Percentiles rank a stretch among this genome's conserved stretches.
Conservation (phyloP, 2,113 vertebrate genomes). For the Platanista minor region DNA sequence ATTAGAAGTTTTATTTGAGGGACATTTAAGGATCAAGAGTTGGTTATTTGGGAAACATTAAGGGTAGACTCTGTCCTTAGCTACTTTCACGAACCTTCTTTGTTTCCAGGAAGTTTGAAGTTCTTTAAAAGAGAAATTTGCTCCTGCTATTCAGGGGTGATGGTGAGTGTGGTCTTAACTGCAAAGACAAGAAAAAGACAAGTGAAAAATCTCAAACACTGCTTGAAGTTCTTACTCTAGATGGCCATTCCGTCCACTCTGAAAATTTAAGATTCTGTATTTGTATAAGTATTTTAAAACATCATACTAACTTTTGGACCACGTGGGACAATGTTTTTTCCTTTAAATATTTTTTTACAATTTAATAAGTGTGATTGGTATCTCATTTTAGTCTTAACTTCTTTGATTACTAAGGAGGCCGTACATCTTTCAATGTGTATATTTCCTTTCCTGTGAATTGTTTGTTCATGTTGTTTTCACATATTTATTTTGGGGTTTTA, state of each 20-base stretch:
- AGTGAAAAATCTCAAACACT: not conserved
- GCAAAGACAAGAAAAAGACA: not conserved
- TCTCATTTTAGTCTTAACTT: not conserved
- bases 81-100: not conserved
- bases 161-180: not conserved
- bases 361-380: not conserved
- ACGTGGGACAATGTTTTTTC: not conserved
- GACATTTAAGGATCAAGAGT: slow-evolving; percentile 50
- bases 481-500: not conserved
- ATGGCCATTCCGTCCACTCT: not conserved
- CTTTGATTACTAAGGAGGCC: not conserved
- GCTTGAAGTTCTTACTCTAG: not conserved
- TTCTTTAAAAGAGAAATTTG: slow-evolving; percentile 44
- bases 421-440: not conserved
- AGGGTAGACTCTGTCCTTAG: slow-evolving; percentile 17
- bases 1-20: slow-evolving; percentile 52
- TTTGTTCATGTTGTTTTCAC: not conserved
- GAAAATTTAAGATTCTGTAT: not conserved
- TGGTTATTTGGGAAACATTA: slow-evolving; percentile 44
- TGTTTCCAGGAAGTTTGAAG: slow-evolving; percentile 24
- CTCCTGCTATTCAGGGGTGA: not conserved
- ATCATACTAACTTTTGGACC: not conserved
- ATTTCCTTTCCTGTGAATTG: not conserved
- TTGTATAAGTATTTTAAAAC: not conserved
- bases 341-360: not conserved